phyloP scores from a whole-genome alignment of 2,888 invertebrate genomes.

The Lepidochitona cinerea region DNA sequence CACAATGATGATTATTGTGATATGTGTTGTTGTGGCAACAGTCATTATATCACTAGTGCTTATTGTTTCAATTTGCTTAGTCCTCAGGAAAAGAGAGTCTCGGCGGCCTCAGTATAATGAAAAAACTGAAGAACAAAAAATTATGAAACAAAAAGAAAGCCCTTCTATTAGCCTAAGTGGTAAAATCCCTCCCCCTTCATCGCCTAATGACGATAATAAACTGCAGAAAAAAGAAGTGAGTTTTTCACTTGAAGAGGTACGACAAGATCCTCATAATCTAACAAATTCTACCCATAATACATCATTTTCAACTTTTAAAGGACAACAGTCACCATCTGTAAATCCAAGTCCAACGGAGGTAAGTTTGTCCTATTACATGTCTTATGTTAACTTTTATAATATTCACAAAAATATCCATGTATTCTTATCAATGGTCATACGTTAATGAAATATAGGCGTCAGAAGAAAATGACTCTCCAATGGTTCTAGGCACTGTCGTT shows the following conservation, averaged over 20 bases:
- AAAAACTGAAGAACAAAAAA: slow-evolving; percentile 1
- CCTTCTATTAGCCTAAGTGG: neutral
- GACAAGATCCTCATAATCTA: neutral
- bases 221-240: slow-evolving; percentile 1
- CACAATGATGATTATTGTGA: slow-evolving; percentile 30
- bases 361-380: too few species aligned
- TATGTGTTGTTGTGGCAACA: slow-evolving; percentile 45
- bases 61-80: slow-evolving; percentile 28
- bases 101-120: slow-evolving; percentile 34
- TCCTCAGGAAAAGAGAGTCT: slow-evolving; percentile 34
- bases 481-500: too few species aligned
- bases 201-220: neutral
- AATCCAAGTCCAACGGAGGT: neutral
- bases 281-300: neutral
- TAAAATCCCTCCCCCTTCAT: neutral
- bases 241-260: neutral
- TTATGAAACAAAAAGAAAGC: slow-evolving; percentile 5
- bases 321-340: neutral
- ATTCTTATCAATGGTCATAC: too few species aligned
- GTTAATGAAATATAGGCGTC: too few species aligned
- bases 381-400: too few species aligned
- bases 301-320: slow-evolving; percentile 10
- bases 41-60: slow-evolving; percentile 40
- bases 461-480: too few species aligned
- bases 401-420: too few species aligned